Percentiles rank a stretch among this genome's conserved stretches.
These are phyloP conservation scores for Rhinoptilus africanus DNA, from an alignment of 2,113 vertebrate species.

Conservation along the genomic window DNA sequence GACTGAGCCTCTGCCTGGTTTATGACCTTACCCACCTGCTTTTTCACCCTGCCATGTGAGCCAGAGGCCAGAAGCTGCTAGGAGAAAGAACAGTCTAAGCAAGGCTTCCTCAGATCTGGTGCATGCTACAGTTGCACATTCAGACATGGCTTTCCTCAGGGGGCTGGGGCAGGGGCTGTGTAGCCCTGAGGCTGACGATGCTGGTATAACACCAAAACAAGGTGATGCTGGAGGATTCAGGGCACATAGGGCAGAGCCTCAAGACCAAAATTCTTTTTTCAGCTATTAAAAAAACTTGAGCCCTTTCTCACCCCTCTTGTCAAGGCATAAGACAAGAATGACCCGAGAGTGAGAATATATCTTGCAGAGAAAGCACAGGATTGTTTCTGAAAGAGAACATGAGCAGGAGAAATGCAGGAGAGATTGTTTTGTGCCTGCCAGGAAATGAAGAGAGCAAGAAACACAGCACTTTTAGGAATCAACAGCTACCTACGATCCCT, in stretches of 20 bases:
- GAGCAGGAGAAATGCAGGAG: background rate
- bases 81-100: slow-evolving; percentile 21
- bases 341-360: background rate
- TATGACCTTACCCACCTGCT: slow-evolving; percentile 22
- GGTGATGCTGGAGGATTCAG: background rate
- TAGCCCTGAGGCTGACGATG: background rate
- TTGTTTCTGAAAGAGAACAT: background rate
- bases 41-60: slow-evolving; percentile 42
- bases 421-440: background rate
- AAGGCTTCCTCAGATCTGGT: slow-evolving; percentile 4
- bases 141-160: background rate
- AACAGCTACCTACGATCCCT: background rate
- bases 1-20: background rate
- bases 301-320: background rate
- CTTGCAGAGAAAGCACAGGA: background rate
- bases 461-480: background rate
- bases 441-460: background rate
- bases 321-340: background rate
- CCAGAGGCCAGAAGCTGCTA: slow-evolving; percentile 52
- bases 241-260: background rate
- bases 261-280: background rate
- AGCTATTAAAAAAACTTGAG: background rate
- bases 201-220: background rate
- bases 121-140: background rate
- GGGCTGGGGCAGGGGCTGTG: background rate